Base-by-base conservation (phyloP, 1,140 invertebrate genomes). In the Bombus picipes region DNA sequence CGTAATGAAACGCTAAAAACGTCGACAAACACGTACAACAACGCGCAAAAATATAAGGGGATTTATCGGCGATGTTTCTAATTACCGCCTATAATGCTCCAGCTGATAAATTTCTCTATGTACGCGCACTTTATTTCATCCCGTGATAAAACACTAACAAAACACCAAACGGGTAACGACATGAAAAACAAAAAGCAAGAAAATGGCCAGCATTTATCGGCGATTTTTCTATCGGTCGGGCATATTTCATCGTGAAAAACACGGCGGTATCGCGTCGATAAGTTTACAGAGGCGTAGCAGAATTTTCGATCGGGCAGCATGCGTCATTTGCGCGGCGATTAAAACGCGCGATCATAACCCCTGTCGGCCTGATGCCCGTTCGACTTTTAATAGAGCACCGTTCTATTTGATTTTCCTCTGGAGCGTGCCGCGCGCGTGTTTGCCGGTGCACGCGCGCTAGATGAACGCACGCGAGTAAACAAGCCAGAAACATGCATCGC, bases 351-450 rank as follows among this genome's bases (percentile, higher is more conserved):
- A 86, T 91, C 88, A 88, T 92, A 91, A 93, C 87, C 87, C 59
- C 78, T 70, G 72, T 80, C 34, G 22, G 32, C 72, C 83, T 92
- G 92, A 91, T 53, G 47, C 47, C 47, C 83, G 89, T 90, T 93
- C 89, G 83, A 90, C 89, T 93, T 93, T 94, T 89, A 92, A 90
- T 91, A 83, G 89, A 88, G 86, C 89, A 86, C 32, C 80, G 87
- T 81, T 88, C 84, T 90, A 90, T 92, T 93, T 89, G 90, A 93
- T 93, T 91, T 88, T 85, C 57, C 88, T 84, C 89, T 88, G 75
- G 53, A 65, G 57, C 70, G 59, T 62, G 62, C 68, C 77, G 57
- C n/a, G 25, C 75, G 9, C 47, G 47, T 53, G 47, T 53, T 53
- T 53, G 37, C 53, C 4, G 12, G 37, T 10, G 70, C 22, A 41